Base-by-base conservation (phyloP, 1,140 invertebrate species). In the Temnothorax nylanderi region DNA sequence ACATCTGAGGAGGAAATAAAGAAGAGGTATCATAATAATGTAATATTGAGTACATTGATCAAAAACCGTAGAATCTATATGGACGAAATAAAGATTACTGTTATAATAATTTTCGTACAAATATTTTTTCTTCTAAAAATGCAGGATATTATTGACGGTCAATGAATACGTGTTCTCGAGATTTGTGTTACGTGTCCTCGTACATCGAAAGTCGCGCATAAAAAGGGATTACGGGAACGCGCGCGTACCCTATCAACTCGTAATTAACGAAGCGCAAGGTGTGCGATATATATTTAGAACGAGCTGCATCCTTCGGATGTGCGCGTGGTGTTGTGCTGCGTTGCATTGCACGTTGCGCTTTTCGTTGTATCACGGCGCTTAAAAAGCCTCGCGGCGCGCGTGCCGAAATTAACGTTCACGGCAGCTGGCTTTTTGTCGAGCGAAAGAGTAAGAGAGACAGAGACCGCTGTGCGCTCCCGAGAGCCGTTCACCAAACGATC, bases 311-410 rank as follows among this genome's bases (percentile, higher is more conserved):
- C 49, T 54, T 80, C 44, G 64, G 64, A 80, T 54, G 44, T 13
- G 56, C 49, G 49, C 44, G 47, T 67, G 47, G 47, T n/a, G 47
- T 44, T 58, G 65, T 11, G 51, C 21, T 49, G 80, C 80, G 80
- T 86, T 77, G 82, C 80, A 82, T 91, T 91, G 87, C 84, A 84
- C 60, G 75, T 77, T 77, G 41, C 85, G 71, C 85, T 87, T 90
- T 86, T 86, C 82, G 60, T 87, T 87, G 87, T 87, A 34, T 67
- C 60, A 34, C 80, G 60, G 44, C 49, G 41, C 32, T 41, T 62
- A 82, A 87, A 88, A 88, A 88, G 81, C 51, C 60, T 51, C 37
- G 56, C 75, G 47, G 75, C 75, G 58, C 67, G 49, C 80, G 78
- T 65, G 71, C 71, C 81, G 41, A 85, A 88, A 88, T 88, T 87